Percentiles rank a stretch among this genome's conserved stretches.
Evolutionary conservation across 2,888 invertebrate genomes (phyloP).

Genomic region (Meiosimyza platycephala): DNA sequence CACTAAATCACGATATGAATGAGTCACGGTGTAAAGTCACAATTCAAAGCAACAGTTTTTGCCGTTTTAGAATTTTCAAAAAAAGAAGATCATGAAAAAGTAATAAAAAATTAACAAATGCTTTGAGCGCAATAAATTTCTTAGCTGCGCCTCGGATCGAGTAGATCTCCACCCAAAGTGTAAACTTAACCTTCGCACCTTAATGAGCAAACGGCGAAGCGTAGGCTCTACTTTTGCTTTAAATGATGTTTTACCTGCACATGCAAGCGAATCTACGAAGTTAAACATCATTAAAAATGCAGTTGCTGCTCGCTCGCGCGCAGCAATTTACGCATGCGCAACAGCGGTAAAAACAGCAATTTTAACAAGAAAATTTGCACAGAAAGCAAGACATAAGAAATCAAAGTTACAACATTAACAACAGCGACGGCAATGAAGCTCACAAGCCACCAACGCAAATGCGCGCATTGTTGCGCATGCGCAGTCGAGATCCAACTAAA

Average conservation of each 20-base stretch:
- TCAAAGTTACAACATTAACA: constrained; percentile 50
- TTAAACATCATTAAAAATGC: constrained; percentile 35
- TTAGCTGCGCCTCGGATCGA: constrained; percentile 7
- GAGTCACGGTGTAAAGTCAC: constrained; percentile 27
- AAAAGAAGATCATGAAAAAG: too few species aligned
- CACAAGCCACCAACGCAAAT: constrained; percentile 34
- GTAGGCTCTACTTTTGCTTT: neutral
- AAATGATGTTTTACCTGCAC: neutral
- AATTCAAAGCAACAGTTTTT: too few species aligned
- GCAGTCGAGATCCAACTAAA: constrained; percentile 16
- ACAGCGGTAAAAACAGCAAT: constrained; percentile 22
- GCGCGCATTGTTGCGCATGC: constrained; percentile 32
- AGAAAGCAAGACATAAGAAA: constrained; percentile 38
- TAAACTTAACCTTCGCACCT: constrained; percentile 41
- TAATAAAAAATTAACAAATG: neutral
- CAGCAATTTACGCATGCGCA: constrained; percentile 31
- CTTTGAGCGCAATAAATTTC: neutral
- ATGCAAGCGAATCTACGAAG: neutral
- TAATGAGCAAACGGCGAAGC: constrained; percentile 37
- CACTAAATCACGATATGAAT: constrained; percentile 26
- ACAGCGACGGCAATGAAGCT: constrained; percentile 18
- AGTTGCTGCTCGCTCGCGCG: constrained; percentile 25
- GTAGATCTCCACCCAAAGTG: constrained; percentile 38
- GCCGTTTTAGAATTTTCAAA: too few species aligned
- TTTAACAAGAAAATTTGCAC: constrained; percentile 22